A percentile compares a stretch with the other conserved stretches of the same genome.
These are phyloP conservation scores for Callithrix jacchus DNA, from an alignment of 2,113 vertebrate genomes.

Conservation along the genomic window DNA sequence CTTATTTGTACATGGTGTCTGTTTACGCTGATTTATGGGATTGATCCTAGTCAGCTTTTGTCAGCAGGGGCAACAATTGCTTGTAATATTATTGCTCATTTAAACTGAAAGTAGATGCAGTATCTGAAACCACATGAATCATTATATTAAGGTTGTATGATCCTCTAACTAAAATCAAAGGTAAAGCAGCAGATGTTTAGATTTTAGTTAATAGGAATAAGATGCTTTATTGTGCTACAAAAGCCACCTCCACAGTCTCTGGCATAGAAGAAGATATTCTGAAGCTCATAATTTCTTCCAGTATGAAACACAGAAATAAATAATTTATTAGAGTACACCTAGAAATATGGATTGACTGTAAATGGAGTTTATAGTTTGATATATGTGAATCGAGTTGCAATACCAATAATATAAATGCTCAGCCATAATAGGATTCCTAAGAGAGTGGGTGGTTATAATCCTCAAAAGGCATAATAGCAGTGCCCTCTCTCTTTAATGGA, in stretches of 20 bases:
- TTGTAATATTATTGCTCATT: neutral
- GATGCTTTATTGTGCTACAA: neutral
- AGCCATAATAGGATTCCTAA: conserved; percentile 66
- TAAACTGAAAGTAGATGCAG: neutral
- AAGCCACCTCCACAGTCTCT: neutral
- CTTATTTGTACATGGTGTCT: neutral
- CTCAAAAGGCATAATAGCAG: conserved; percentile 68
- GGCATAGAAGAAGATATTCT: neutral
- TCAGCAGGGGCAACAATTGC: neutral
- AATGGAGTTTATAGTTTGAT: conserved; percentile 57
- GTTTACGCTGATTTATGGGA: neutral
- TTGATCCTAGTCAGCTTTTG: neutral
- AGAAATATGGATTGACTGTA: conserved; percentile 51
- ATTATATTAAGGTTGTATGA: conserved; percentile 40
- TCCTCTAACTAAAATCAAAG: conserved; percentile 58
- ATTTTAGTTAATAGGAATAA: conserved; percentile 7
- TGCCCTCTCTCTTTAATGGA: conserved; percentile 65
- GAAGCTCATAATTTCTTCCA: conserved; percentile 41
- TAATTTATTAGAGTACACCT: conserved; percentile 57
- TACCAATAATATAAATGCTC: conserved; percentile 23
- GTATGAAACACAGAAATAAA: conserved; percentile 61
- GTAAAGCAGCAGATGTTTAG: neutral
- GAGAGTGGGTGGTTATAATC: conserved; percentile 66
- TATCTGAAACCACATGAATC: conserved; percentile 20
- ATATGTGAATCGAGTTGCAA: conserved; percentile 50